A percentile compares a stretch with the other conserved stretches of the same genome.
Evolutionary conservation across 2,797 vertebrate species (phyloP).

Genomic region (Simalia tracyae): DNA sequence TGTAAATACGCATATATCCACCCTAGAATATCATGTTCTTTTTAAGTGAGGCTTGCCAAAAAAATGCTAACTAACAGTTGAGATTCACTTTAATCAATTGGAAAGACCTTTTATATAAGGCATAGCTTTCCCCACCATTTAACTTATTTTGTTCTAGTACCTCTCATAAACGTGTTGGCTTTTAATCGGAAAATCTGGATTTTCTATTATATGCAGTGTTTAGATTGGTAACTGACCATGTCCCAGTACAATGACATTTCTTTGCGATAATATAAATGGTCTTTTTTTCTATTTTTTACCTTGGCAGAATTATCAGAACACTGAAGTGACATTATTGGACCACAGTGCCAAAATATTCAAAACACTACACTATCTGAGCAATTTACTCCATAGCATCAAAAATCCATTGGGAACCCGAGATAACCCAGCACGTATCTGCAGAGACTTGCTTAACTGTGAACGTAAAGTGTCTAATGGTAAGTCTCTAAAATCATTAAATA

Average conservation of each 20-base stretch:
- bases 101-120: background rate
- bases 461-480: constrained; percentile 86
- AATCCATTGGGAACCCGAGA: constrained; percentile 88
- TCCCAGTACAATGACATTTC: constrained; percentile 26
- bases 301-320: constrained; percentile 90
- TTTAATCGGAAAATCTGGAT: constrained; percentile 2
- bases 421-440: constrained; percentile 93
- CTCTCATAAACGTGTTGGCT: background rate
- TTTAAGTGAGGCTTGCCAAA: background rate
- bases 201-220: constrained; percentile 17
- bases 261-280: constrained; percentile 60
- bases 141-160: background rate
- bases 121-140: constrained; percentile 3
- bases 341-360: constrained; percentile 87
- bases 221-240: constrained; percentile 27
- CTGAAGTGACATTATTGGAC: constrained; percentile 80
- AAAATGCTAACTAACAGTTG: background rate
- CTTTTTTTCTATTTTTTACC: constrained; percentile 47
- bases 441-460: constrained; percentile 91
- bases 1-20: too few relatives aligned
- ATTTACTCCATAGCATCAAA: constrained; percentile 89
- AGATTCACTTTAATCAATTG: background rate
- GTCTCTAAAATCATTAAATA: constrained; percentile 46
- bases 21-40: background rate
- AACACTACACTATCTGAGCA: constrained; percentile 89